Evolutionary conservation across 2,797 vertebrate species (phyloP), one percentile per base, ranked within the genome.

Genomic region (Lerista edwardsae): DNA sequence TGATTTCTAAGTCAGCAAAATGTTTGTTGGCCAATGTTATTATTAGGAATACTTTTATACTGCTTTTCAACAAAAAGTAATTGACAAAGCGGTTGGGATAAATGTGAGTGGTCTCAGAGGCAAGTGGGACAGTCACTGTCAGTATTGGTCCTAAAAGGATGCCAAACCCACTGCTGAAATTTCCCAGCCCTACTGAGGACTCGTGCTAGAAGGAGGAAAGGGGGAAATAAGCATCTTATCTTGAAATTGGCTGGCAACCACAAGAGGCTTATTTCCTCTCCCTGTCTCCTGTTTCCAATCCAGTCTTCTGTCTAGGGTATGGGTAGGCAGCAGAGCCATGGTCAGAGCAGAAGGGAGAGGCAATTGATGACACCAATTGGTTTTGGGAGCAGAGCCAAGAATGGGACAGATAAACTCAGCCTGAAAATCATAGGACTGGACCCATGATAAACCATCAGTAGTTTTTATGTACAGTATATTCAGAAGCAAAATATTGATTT

Each of bases 401-500:
- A 12, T 12, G 31, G 57, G 21, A 69, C 44, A 68, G 44, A n/a
- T 44, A 85, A 75, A 44, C 12, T 57, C n/a, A 59, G 12, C 27
- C 67, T 61, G 39, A 61, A 71, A 76, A 51, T 29, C 55, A 31
- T 29, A 31, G 6, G 21, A 41, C 19, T 68, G 36, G 34, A 59
- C 9, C 29, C 47, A 9, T 36, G 62, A 73, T 41, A 82, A 80
- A 69, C 59, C 41, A 44, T 64, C 62, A 41, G 39, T 41, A 44
- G 3, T 62, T 36, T 41, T 23, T 27, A 39, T 73, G 51, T 65
- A 23, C 8, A 2, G 7, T 67, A 41, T 85, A 12, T 57, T 34
- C 57, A 57, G 62, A 80, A 55, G 31, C 39, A 71, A 86, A 69
- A 12, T 5, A 80, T 72, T 31, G 62, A 34, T 77, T 84, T 77